These are phyloP conservation scores for Thymelicus acteon DNA, from an alignment of 2,888 invertebrate species.

Conservation along the genomic window DNA sequence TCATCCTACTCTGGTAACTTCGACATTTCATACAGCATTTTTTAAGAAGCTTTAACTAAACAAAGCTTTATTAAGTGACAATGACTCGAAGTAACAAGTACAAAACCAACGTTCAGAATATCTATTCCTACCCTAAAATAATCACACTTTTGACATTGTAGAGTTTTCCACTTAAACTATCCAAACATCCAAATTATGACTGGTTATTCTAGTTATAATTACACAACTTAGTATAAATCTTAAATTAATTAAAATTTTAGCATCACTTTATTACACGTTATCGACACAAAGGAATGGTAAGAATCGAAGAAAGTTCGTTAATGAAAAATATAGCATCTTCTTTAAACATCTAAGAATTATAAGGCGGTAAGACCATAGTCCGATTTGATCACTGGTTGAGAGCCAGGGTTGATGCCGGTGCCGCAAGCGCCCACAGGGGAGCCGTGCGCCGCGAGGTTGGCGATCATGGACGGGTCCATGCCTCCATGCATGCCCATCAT, in stretches of 20 bases:
- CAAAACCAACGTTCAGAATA: constrained; percentile 71
- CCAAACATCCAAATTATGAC: constrained; percentile 80
- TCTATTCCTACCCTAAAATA: constrained; percentile 77
- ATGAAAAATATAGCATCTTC: constrained; percentile 76
- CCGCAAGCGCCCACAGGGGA: constrained; percentile 83
- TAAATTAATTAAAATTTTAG: constrained; percentile 63
- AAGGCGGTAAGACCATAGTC: constrained; percentile 94
- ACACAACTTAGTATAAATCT: constrained; percentile 70
- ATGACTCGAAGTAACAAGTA: constrained; percentile 76
- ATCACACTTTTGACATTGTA: constrained; percentile 85
- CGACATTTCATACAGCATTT: constrained; percentile 11
- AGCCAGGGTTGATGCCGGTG: constrained; percentile 67
- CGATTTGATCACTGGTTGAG: constrained; percentile 89
- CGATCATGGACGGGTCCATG: constrained; percentile 80
- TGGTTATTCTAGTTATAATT: constrained; percentile 73
- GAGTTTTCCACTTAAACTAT: constrained; percentile 78
- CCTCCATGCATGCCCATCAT: constrained; percentile 79
- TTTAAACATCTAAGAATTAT: constrained; percentile 80
- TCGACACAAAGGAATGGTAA: constrained; percentile 81
- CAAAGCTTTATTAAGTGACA: constrained; percentile 53
- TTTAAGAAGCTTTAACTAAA: constrained; percentile 14
- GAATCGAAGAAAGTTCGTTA: constrained; percentile 70
- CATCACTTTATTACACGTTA: constrained; percentile 80
- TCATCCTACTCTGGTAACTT: constrained; percentile 27
- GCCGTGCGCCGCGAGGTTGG: constrained; percentile 79